phyloP scores from a whole-genome alignment of 2,888 invertebrate species.

The Acanthosoma haemorrhoidale region DNA sequence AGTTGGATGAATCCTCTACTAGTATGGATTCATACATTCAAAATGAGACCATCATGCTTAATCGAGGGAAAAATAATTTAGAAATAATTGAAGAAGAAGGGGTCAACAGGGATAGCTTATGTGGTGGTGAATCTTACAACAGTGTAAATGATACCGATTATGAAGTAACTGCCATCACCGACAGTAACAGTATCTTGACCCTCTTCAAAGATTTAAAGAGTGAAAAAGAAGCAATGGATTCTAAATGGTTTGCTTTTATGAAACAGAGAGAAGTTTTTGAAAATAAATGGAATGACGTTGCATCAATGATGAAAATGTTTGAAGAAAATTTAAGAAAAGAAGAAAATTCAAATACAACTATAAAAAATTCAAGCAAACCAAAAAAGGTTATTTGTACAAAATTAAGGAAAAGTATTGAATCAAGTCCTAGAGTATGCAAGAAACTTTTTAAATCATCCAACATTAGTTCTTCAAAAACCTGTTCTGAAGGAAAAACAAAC shows the following conservation, averaged over 20 bases:
- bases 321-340: not conserved
- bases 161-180: not conserved
- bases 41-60: slow-evolving; percentile 14
- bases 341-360: not conserved
- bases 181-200: not conserved
- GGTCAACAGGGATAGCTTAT: not conserved
- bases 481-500: not conserved
- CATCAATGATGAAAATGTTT: not conserved
- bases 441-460: not conserved
- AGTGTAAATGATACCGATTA: not conserved
- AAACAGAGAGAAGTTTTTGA: not conserved
- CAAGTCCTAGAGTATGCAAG: not conserved
- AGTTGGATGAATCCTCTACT: not conserved
- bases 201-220: not conserved
- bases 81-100: slow-evolving; percentile 6
- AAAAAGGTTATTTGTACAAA: not conserved
- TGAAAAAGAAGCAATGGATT: not conserved
- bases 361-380: not conserved
- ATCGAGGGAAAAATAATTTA: slow-evolving; percentile 1
- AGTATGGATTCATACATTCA: slow-evolving; percentile 14
- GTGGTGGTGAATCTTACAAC: not conserved
- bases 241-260: not conserved
- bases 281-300: not conserved
- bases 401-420: not conserved
- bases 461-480: not conserved